Evolutionary conservation across 2,888 invertebrate genomes (phyloP), one percentile per base, ranked within the genome.

Genomic region (Agriopis aurantiaria): DNA sequence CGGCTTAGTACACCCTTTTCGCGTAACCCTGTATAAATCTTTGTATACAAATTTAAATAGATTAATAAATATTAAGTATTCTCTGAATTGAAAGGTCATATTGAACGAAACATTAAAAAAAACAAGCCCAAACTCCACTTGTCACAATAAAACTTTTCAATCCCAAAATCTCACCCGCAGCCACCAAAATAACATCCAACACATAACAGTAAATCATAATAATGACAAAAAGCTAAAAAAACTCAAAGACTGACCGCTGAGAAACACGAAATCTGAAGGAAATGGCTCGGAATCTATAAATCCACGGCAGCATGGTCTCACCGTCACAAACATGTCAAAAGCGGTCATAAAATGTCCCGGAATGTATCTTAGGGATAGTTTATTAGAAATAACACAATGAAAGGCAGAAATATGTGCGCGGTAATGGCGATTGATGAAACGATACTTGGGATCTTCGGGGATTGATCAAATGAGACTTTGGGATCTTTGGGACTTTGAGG

Each of bases 321-420:
- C 86, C 91, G 88, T 93, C 93, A 93, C 93, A 93, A 93, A 93
- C 92, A 92, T 93, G 93, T 93, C 93, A 92, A 82, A 90, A 88
- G 85, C 75, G 86, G 86, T 88, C 83, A 90, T 91, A 91, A 88
- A 91, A 87, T 82, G 88, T 88, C 89, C 80, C 79, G 77, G 84
- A 85, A 83, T 85, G 87, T 88, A 85, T 83, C 85, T 83, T 75
- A 78, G 82, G 86, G 89, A 91, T 91, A 88, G 88, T 92, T 91
- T 91, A 92, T 92, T 91, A 87, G 84, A 80, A 78, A 82, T 82
- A 85, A 84, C 83, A 91, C 91, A 90, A 90, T 89, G 88, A 87
- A 79, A 78, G 73, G 76, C 71, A 74, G 82, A 84, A 84, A 86
- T 87, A 85, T 86, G 85, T 86, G 83, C 77, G 80, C 68, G 68